A percentile compares a stretch with the other conserved stretches of the same genome.
phyloP scores from a whole-genome alignment of 1,140 invertebrate genomes.

The Scaptodrosophila lebanonensis region DNA sequence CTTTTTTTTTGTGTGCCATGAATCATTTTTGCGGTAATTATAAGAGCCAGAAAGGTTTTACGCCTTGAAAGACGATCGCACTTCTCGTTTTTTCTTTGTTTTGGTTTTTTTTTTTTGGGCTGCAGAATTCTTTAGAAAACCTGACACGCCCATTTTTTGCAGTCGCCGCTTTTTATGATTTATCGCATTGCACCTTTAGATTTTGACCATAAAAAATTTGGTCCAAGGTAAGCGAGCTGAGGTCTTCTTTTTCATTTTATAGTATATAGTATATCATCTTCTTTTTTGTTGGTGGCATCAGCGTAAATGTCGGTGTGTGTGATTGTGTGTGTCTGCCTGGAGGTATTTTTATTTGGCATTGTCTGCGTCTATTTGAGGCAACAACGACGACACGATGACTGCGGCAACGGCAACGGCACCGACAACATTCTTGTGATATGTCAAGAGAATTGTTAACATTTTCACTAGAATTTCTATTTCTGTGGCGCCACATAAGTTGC shows the following conservation, averaged over 20 bases:
- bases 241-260: slow-evolving; percentile 23
- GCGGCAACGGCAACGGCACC: slow-evolving; percentile 23
- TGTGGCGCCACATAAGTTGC: not conserved
- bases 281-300: slow-evolving; percentile 36
- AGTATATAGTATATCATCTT: slow-evolving; percentile 8
- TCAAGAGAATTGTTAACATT: slow-evolving; percentile 66
- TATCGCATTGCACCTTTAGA: slow-evolving; percentile 29
- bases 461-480: slow-evolving; percentile 64
- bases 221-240: slow-evolving; percentile 56
- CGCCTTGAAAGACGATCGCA: slow-evolving; percentile 52
- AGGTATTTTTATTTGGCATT: slow-evolving; percentile 24
- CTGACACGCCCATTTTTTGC: slow-evolving; percentile 31
- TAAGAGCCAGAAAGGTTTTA: slow-evolving; percentile 43
- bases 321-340: slow-evolving; percentile 31
- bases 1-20: too few relatives aligned
- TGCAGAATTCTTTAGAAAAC: slow-evolving; percentile 57
- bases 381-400: not conserved
- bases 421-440: slow-evolving; percentile 58
- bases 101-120: too few relatives aligned
- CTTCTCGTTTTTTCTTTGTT: slow-evolving; percentile 31
- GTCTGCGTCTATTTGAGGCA: slow-evolving; percentile 29
- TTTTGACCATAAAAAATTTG: slow-evolving; percentile 36
- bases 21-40: too few relatives aligned
- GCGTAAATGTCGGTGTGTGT: slow-evolving; percentile 4
- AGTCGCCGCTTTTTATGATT: slow-evolving; percentile 45